Evolutionary conservation across 53 echinoderm and acorn worm species (phyloP), one percentile per base, ranked within the genome.

Genomic region (Luidia sarsii): DNA sequence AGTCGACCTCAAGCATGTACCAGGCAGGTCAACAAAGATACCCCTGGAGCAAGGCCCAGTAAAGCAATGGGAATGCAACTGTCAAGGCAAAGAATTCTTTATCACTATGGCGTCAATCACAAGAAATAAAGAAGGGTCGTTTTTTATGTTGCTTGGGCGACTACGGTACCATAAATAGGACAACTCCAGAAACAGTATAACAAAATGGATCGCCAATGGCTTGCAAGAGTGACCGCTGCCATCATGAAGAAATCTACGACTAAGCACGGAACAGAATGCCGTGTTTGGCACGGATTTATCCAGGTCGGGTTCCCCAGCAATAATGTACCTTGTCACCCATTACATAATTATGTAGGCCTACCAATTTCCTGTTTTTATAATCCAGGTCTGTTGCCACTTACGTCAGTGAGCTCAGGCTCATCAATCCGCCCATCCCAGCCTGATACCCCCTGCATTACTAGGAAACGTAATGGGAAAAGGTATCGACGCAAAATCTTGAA

Each of bases 51-150:
- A 28, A 52, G 70, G 35, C 34, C 52, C 20, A 19, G 34, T 33
- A 52, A 32, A 48, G 70, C 70, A 8, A 33, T 52, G 16, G 70
- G 52, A 50, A 70, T 70, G n/a, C n/a, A n/a, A 68, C 48, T 16
- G 48, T 21, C 49, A 70, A 21, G 70, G 52, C 25, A 51, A 51
- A 2, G 48, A 68, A 18, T 23, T 15, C 50, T 33, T 51, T 6
- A 51, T 32, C 6, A 22, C 35, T 33, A 1, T 7, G 7, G 5
- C 6, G 27, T 34, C n/a, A 11, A 22, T 70, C 14, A 8, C 31
- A 50, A 35, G 50, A 32, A 18, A 52, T 1, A 70, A 53, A 33
- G 33, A 70, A n/a, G 52, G 70, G 50, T 33, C 70, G 14, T 22
- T 70, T 27, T 34, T 63, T 34, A 63, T 35, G 63, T 63, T 19